Conservation (phyloP, 2,797 vertebrate genomes). For the Trichosurus vulpecula region DNA sequence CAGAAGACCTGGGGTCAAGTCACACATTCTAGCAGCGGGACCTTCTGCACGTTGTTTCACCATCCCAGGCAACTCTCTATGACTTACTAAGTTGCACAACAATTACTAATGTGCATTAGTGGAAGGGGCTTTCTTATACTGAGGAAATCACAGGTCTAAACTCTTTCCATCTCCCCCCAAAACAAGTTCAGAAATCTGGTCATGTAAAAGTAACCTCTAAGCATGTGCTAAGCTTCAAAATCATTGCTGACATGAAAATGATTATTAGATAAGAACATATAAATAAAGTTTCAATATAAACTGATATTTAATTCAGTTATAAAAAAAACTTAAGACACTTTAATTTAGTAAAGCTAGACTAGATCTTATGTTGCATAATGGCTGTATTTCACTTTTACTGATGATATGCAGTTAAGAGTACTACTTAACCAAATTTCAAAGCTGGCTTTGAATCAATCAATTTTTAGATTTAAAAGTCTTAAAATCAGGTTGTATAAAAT, state of each 20-base stretch:
- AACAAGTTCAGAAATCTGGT: neutral
- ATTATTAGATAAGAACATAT: neutral
- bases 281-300: constrained; percentile 28
- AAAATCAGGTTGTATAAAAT: neutral
- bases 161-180: neutral
- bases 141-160: neutral
- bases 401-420: neutral
- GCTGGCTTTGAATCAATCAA: neutral
- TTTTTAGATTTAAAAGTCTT: neutral
- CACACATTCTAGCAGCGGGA: neutral
- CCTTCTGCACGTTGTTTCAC: neutral
- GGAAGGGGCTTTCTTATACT: neutral
- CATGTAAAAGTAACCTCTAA: constrained; percentile 26
- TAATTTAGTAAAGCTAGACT: neutral
- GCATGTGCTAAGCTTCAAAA: neutral
- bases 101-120: neutral
- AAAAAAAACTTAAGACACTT: neutral
- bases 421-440: neutral
- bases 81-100: neutral
- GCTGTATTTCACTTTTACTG: neutral
- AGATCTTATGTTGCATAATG: neutral
- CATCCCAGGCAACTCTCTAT: neutral
- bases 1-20: neutral
- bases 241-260: neutral
- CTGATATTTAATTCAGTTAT: neutral